phyloP scores from a whole-genome alignment of 2,797 vertebrate genomes.

The Molossus alvarezi region DNA sequence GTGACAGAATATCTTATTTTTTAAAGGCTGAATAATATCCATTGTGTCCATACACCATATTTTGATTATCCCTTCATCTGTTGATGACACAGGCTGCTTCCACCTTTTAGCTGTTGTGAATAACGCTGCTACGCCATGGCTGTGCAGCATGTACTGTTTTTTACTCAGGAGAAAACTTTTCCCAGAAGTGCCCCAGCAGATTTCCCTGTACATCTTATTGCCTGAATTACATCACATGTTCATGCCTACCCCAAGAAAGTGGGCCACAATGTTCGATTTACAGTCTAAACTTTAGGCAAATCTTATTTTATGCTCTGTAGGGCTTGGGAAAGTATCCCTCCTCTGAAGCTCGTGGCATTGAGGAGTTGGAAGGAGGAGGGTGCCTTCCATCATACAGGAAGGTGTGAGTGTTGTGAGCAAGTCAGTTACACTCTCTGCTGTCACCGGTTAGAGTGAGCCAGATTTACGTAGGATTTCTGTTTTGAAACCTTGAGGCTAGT shows the following conservation, averaged over 20 bases:
- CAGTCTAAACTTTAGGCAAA: background rate
- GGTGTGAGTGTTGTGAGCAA: background rate
- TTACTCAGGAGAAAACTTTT: background rate
- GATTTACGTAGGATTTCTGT: background rate
- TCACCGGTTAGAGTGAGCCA: background rate
- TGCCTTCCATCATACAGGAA: background rate
- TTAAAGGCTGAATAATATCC: background rate
- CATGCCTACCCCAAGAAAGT: background rate
- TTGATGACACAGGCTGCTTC: background rate
- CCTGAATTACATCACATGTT: background rate
- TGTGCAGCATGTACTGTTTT: background rate
- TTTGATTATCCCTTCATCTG: background rate
- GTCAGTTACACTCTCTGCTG: background rate
- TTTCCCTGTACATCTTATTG: background rate
- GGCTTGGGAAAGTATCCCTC: background rate
- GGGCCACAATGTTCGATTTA: constrained; percentile 20
- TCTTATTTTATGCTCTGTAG: background rate
- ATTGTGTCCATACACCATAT: background rate
- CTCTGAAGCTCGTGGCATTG: background rate
- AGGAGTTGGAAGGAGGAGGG: background rate
- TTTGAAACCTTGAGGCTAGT: background rate
- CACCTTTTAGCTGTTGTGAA: background rate
- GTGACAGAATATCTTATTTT: constrained; percentile 2
- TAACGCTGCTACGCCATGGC: background rate
- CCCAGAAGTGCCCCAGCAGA: background rate